Evolutionary conservation across 2,888 invertebrate species (phyloP), one percentile per base, ranked within the genome.

Genomic region (Pherbina coryleti): DNA sequence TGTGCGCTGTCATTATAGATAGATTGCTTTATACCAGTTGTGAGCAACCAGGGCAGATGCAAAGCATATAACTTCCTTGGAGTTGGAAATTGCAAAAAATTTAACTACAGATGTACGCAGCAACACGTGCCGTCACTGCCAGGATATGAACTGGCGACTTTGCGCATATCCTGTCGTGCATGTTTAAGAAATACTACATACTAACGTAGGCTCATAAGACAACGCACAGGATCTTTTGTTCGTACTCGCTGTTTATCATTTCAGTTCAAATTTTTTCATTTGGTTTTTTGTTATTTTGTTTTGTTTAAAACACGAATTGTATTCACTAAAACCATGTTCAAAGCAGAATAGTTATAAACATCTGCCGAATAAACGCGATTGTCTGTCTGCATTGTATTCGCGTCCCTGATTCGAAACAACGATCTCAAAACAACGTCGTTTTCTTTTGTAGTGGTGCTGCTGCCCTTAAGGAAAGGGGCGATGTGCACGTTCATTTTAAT

Each of bases 301-400:
- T 60, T 28, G 25, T 60, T 60, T 17, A 60, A 11, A 60, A 60
- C 25, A 60, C 25, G 28, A 60, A 8, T 14, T 57, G 25, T 57
- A 57, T 57, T 44, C 44, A 25, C 14, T 28, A 14, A 28, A 28
- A 60, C 28, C 14, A 28, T 64, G 31, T 3, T n/a, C 5, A 31
- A 37, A 34, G 22, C n/a, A 22, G 22, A 67, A 8, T 19, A 67
- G 19, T 37, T 37, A 44, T 67, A 67, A 67, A 67, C 67, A 67
- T 67, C 67, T 67, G 67, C 67, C 67, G 44, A 67, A 60, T 44
- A 60, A 67, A 67, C 67, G 67, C 66, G 66, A 66, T 66, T 19
- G 66, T 66, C 66, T 66, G 60, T 60, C 67, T 34, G 17, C 57
- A 14, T 55, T 55, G 55, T 66, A 19, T 37, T 14, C 67, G 8